Percentiles rank a stretch among this genome's conserved stretches.
These are phyloP conservation scores for Trachelus stipa DNA, from an alignment of 2,888 invertebrate species.

Conservation along the genomic window DNA sequence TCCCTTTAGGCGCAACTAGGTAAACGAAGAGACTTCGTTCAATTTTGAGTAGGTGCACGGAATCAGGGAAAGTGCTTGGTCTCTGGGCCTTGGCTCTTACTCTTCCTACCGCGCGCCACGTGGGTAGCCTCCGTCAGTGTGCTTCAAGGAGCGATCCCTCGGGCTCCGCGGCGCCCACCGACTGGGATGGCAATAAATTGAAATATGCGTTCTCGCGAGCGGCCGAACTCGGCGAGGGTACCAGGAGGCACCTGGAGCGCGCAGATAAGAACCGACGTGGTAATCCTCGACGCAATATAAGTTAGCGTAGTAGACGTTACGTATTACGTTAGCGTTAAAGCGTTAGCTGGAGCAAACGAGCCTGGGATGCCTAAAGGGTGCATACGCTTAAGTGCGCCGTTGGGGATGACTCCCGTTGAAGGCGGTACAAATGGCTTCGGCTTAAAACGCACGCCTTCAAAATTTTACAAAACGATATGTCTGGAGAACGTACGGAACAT, in stretches of 20 bases:
- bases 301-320: slow-evolving; percentile 58
- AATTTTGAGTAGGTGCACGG: too few species aligned
- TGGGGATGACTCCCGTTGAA: neutral
- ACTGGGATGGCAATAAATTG: slow-evolving; percentile 51
- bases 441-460: neutral
- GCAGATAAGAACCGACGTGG: slow-evolving; percentile 62
- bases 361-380: neutral
- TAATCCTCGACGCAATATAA: slow-evolving; percentile 63
- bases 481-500: too few species aligned
- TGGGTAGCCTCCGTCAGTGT: too few species aligned
- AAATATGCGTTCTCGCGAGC: slow-evolving; percentile 51
- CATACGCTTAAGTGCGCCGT: slow-evolving; percentile 3
- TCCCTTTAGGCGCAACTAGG: too few species aligned
- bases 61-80: too few species aligned
- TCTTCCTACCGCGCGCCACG: too few species aligned
- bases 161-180: too few species aligned
- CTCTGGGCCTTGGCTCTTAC: too few species aligned
- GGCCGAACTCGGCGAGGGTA: slow-evolving; percentile 35
- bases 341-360: neutral
- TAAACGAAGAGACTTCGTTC: too few species aligned
- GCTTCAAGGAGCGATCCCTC: too few species aligned
- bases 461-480: too few species aligned
- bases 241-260: slow-evolving; percentile 43
- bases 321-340: slow-evolving; percentile 51
- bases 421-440: slow-evolving; percentile 30